Percentiles rank a stretch among this genome's conserved stretches.
phyloP scores from a whole-genome alignment of 1,140 invertebrate species.

The Macrocentrus cingulum region DNA sequence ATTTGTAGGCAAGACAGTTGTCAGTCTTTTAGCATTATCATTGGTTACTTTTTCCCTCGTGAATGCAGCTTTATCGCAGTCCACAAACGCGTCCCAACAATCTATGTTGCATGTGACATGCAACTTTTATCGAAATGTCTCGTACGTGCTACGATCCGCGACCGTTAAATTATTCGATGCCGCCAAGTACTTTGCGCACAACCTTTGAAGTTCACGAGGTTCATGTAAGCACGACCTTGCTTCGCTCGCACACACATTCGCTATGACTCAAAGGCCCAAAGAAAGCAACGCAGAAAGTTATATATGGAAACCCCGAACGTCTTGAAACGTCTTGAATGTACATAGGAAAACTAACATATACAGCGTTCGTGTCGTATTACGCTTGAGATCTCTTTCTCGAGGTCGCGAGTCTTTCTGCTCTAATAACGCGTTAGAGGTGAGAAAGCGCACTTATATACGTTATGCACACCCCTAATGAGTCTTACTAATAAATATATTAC shows the following conservation, averaged over 20 bases:
- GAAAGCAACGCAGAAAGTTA: neutral
- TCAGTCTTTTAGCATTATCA: too few species aligned
- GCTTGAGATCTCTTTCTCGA: conserved; percentile 22
- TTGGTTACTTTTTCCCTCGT: too few species aligned
- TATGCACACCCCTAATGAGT: conserved; percentile 10
- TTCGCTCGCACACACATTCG: too few species aligned
- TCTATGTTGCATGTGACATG: conserved; percentile 26
- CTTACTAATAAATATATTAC: conserved; percentile 25
- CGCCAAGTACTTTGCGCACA: conserved; percentile 18
- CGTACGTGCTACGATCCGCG: conserved; percentile 24
- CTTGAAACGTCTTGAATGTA: neutral
- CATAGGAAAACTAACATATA: neutral
- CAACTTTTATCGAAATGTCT: conserved; percentile 29
- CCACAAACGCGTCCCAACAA: conserved; percentile 23
- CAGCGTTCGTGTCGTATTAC: conserved; percentile 23
- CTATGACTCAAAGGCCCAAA: too few species aligned
- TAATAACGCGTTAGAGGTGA: conserved; percentile 22
- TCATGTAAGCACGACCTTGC: neutral
- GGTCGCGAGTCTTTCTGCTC: conserved; percentile 22
- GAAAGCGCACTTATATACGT: neutral
- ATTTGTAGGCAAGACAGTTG: too few species aligned
- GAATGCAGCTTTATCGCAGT: neutral
- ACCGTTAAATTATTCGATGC: conserved; percentile 27
- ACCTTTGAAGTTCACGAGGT: conserved; percentile 22
- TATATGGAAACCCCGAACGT: neutral